Evolutionary conservation across 2,113 vertebrate species (phyloP).

Genomic region (Picathartes gymnocephalus): DNA sequence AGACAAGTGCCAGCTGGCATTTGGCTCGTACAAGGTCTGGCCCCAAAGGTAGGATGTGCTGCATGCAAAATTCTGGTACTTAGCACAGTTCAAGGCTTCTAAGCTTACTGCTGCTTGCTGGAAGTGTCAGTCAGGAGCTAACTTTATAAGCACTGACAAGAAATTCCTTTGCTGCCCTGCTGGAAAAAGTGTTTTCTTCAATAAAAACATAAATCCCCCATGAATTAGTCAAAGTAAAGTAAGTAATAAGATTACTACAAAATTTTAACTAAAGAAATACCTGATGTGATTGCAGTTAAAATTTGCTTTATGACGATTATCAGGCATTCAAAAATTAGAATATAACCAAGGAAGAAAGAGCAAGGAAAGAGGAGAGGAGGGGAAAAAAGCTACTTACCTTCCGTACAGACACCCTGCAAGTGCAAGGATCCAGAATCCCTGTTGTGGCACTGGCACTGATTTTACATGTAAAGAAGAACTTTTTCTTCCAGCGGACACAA

Average conservation of each 20-base stretch:
- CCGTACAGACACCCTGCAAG: slow-evolving; percentile 92
- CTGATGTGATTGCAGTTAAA: not conserved
- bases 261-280: not conserved
- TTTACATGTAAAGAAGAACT: slow-evolving; percentile 90
- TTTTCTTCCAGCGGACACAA: slow-evolving; percentile 90
- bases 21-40: not conserved
- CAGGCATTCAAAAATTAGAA: not conserved
- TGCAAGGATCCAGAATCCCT: slow-evolving; percentile 87
- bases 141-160: not conserved
- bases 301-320: not conserved
- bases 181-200: not conserved
- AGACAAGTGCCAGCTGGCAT: not conserved
- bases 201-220: not conserved
- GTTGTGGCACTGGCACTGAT: slow-evolving; percentile 89
- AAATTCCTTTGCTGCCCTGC: not conserved
- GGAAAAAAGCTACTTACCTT: slow-evolving; percentile 73
- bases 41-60: not conserved
- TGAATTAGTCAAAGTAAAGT: not conserved
- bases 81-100: not conserved
- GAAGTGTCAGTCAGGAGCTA: not conserved
- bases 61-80: not conserved
- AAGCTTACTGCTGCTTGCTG: not conserved
- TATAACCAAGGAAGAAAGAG: not conserved
- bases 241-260: not conserved
- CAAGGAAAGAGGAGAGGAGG: not conserved